Evolutionary conservation across 2,888 invertebrate genomes (phyloP).

Genomic region (Scotopteryx bipunctaria): DNA sequence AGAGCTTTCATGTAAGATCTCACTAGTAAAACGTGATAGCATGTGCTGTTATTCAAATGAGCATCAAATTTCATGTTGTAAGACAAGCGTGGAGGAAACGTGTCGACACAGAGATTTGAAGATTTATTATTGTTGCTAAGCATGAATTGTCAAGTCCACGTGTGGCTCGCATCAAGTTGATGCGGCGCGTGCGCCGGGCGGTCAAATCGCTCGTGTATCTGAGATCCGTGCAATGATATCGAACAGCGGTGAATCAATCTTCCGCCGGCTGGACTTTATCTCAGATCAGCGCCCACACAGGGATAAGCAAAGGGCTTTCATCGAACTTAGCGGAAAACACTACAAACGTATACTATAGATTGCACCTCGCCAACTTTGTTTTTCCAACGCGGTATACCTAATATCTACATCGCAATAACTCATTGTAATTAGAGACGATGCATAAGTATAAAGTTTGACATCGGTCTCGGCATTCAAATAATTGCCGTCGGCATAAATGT

Average conservation of each 20-base stretch:
- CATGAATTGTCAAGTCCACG: slow-evolving; percentile 62
- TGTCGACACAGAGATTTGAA: slow-evolving; percentile 59
- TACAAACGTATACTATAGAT: slow-evolving; percentile 24
- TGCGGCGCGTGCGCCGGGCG: slow-evolving; percentile 61
- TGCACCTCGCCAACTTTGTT: slow-evolving; percentile 24
- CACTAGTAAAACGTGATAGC: slow-evolving; percentile 63
- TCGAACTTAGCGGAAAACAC: slow-evolving; percentile 51
- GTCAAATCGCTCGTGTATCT: slow-evolving; percentile 63
- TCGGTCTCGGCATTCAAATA: slow-evolving; percentile 56
- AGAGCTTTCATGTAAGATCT: slow-evolving; percentile 50
- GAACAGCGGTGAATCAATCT: slow-evolving; percentile 76
- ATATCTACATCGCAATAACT: slow-evolving; percentile 54
- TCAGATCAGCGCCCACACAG: slow-evolving; percentile 63
- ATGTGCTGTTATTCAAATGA: slow-evolving; percentile 64
- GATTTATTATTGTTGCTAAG: slow-evolving; percentile 70
- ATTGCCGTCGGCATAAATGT: slow-evolving; percentile 55
- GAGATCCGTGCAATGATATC: slow-evolving; percentile 68
- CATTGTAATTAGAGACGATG: slow-evolving; percentile 64
- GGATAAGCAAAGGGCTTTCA: slow-evolving; percentile 54
- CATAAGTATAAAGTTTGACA: slow-evolving; percentile 53
- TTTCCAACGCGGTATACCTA: slow-evolving; percentile 36
- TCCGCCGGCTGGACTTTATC: slow-evolving; percentile 66
- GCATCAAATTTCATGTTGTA: slow-evolving; percentile 68
- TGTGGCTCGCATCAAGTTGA: slow-evolving; percentile 45
- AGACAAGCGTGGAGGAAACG: slow-evolving; percentile 55